These are phyloP conservation scores for Chloroceryle inda DNA, from an alignment of 2,797 vertebrate genomes.

Conservation along the genomic window DNA sequence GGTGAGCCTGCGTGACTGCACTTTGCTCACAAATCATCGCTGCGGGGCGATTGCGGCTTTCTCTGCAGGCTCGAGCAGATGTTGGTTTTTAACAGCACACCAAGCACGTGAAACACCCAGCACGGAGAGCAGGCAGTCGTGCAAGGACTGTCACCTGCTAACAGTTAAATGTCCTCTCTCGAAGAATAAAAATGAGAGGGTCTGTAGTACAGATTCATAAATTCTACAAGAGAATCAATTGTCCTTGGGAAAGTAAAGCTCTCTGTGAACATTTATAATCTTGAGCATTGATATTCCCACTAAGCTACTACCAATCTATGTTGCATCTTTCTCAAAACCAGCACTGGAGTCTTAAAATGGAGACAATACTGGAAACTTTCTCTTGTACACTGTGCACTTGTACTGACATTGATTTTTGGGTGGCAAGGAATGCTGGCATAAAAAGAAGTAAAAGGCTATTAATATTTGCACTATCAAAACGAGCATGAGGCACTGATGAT, in stretches of 20 bases:
- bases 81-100: not conserved
- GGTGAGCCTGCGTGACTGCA: not conserved
- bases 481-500: not conserved
- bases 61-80: not conserved
- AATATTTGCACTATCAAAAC: slow-evolving; percentile 24
- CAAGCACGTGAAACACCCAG: not conserved
- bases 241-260: not conserved
- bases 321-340: not conserved
- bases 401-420: slow-evolving; percentile 36
- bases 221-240: not conserved
- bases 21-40: not conserved
- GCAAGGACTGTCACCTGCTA: not conserved
- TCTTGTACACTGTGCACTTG: not conserved
- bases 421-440: not conserved
- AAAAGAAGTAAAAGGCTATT: slow-evolving; percentile 35
- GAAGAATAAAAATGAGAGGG: not conserved
- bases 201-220: not conserved
- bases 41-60: fast-evolving
- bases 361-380: not conserved
- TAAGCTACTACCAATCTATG: not conserved
- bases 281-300: not conserved
- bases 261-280: not conserved
- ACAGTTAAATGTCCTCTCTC: not conserved
- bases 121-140: not conserved
- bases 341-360: not conserved